Evolutionary conservation across 2,113 vertebrate genomes (phyloP).

Genomic region (Pardalotus punctatus): DNA sequence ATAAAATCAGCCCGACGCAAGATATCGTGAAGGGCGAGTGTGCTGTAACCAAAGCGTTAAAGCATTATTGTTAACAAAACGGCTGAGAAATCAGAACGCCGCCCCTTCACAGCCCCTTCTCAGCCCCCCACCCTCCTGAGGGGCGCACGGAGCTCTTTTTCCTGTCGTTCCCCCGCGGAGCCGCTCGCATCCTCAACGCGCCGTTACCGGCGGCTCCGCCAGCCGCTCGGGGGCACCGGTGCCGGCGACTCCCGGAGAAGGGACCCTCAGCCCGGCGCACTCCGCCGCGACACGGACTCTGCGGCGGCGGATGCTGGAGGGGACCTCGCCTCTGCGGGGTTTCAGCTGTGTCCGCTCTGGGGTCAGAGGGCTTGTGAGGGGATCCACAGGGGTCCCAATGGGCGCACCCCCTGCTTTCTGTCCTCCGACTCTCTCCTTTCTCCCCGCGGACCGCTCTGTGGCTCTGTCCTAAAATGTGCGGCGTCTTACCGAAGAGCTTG

Average conservation of each 20-base stretch:
- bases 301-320: background rate
- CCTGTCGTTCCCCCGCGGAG: background rate
- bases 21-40: background rate
- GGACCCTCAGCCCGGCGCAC: too few relatives aligned
- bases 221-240: background rate
- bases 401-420: background rate
- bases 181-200: background rate
- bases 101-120: background rate
- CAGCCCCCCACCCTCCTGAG: background rate
- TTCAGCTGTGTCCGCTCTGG: background rate
- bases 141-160: background rate
- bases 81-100: background rate
- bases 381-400: background rate
- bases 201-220: background rate
- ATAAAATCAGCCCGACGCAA: background rate
- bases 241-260: background rate
- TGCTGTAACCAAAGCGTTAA: background rate
- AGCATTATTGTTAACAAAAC: background rate
- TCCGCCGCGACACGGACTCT: rapidly evolving
- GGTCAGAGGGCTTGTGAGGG: background rate
- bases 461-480: background rate
- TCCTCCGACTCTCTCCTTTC: background rate
- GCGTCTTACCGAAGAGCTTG: background rate
- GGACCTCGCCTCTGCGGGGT: background rate
- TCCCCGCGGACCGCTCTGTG: background rate